A percentile compares a stretch with the other conserved stretches of the same genome.
phyloP scores from a whole-genome alignment of 2,113 vertebrate species.

The Poeciliopsis turrubarensis region DNA sequence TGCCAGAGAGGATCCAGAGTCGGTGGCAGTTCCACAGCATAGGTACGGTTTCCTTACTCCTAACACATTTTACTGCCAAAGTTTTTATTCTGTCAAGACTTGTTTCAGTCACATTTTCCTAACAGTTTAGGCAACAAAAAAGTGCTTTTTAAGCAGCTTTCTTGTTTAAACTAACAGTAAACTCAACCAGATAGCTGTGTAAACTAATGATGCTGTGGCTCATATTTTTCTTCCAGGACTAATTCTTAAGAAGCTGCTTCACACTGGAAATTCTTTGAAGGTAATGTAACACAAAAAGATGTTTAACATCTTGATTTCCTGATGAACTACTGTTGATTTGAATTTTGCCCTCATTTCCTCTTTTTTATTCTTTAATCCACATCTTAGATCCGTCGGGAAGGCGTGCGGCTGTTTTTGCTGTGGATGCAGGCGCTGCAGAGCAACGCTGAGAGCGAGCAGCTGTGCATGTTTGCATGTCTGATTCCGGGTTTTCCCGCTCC shows the following conservation, averaged over 20 bases:
- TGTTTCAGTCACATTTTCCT: neutral
- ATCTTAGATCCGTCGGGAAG: slow-evolving; percentile 95
- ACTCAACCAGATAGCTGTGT: neutral
- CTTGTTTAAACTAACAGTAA: neutral
- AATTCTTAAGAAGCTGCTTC: slow-evolving; percentile 97
- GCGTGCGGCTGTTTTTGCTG: slow-evolving; percentile 93
- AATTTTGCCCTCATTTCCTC: neutral
- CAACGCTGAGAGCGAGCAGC: slow-evolving; percentile 92
- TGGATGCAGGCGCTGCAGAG: slow-evolving; percentile 98
- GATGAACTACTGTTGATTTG: neutral
- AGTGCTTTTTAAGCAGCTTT: neutral
- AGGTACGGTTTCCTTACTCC: slow-evolving; percentile 79
- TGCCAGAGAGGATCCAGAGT: slow-evolving; percentile 96
- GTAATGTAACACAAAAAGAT: slow-evolving; percentile 70
- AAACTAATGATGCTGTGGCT: neutral
- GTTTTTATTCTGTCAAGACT: neutral
- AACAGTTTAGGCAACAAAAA: neutral
- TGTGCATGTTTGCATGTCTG: slow-evolving; percentile 97
- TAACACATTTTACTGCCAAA: slow-evolving; percentile 41
- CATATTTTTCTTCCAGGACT: slow-evolving; percentile 80
- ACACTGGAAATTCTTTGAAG: slow-evolving; percentile 98
- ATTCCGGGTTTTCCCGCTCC: slow-evolving; percentile 97
- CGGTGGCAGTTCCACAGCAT: slow-evolving; percentile 99
- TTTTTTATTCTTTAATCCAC: slow-evolving; percentile 2
- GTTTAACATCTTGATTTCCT: neutral